Base-by-base conservation (phyloP, 23 tunicate genomes). In the Styela plicata region DNA sequence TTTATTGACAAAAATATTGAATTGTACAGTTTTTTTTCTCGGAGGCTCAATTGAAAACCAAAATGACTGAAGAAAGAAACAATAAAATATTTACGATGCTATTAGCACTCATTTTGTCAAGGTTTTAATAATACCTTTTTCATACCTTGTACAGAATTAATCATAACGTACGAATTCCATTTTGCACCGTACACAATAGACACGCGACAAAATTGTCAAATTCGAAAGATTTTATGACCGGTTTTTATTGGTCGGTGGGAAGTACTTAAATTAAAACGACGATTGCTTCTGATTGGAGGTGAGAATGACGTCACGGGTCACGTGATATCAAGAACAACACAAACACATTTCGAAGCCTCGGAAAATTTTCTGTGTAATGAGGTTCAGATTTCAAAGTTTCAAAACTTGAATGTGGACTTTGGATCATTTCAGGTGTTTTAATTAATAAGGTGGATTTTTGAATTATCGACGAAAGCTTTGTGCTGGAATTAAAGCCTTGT, bases 281-380 rank as follows among this genome's bases (percentile, higher is more conserved):
- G 71, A 67, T 29, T 29, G 71, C 71, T 67, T 67, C 71, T 67
- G 71, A 67, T 67, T 67, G 71, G 71, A 67, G 2, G 71, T 24
- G 71, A 67, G 71, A 67, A 67, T 67, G 71, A 67, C 71, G 71
- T 18, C 71, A 67, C 31, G 31, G 30, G 24, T 13, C 16, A 67
- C 31, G 32, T 67, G 71, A 67, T 44, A 44, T 13, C 7, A 5
- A 13, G 13, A 44, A 44, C 57, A 5, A 7, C 57, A 13, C 57
- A 7, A 44, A 44, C 13, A 44, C 57, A 44, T 13, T 44, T 44
- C 57, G 57, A 44, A 13, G n/a, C n/a, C n/a, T n/a, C n/a, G n/a
- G n/a, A n/a, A n/a, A n/a, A n/a, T n/a, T n/a, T n/a, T n/a, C n/a
- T n/a, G n/a, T n/a, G n/a, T n/a, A n/a, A n/a, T n/a, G n/a, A n/a